Conservation (phyloP, 2,888 invertebrate genomes). For the Syrista parreyssii region DNA sequence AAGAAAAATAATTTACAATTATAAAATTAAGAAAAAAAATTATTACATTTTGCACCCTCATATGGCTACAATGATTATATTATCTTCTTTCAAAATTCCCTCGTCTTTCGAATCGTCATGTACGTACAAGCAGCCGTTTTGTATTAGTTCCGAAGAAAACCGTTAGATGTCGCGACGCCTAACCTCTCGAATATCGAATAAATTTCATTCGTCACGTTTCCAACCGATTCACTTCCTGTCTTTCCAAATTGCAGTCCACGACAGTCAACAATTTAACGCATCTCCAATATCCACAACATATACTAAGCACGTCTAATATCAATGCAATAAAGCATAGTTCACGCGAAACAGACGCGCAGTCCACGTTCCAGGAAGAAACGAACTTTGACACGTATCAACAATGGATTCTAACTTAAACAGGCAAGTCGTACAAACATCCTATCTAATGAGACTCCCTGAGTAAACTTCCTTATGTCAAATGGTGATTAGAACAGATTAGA, state of each 20-base stretch:
- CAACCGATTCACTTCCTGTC: neutral
- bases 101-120: too few relatives aligned
- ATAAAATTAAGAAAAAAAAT: too few relatives aligned
- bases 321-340: neutral
- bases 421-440: neutral
- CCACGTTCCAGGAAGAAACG: neutral
- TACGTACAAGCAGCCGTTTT: too few relatives aligned
- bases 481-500: neutral
- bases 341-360: neutral
- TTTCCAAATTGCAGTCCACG: neutral
- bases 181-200: neutral
- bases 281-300: neutral
- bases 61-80: too few relatives aligned
- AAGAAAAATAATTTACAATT: too few relatives aligned
- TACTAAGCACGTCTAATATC: neutral
- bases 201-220: neutral
- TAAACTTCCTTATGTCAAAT: neutral
- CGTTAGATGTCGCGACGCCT: neutral
- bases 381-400: neutral
- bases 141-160: neutral
- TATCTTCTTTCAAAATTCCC: too few relatives aligned
- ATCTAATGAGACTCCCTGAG: neutral
- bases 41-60: too few relatives aligned
- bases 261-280: neutral
- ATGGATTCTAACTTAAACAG: neutral